phyloP scores from a whole-genome alignment of 2,113 vertebrate species.

The Ploceus nigricollis region DNA sequence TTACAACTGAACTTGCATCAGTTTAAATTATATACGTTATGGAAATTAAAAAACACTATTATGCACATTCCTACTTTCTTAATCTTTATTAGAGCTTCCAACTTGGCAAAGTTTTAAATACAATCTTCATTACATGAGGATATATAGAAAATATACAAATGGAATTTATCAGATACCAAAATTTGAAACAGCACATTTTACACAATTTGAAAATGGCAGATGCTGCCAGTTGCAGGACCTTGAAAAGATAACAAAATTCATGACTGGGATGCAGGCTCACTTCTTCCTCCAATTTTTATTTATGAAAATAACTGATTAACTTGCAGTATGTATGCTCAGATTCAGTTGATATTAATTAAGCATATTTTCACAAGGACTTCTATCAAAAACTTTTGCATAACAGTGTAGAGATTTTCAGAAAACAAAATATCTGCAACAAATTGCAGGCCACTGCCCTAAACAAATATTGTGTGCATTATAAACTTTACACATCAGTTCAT shows the following conservation, averaged over 20 bases:
- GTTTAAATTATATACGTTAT: background rate
- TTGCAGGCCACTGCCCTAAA: background rate
- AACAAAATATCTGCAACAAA: background rate
- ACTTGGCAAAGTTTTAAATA: background rate
- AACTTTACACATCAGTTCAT: background rate
- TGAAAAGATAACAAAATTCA: background rate
- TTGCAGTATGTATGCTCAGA: background rate
- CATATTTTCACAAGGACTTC: background rate
- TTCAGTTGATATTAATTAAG: background rate
- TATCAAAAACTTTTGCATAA: background rate
- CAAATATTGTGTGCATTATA: background rate
- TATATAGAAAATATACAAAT: background rate
- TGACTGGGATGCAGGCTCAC: background rate
- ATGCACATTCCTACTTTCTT: background rate
- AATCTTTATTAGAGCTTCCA: background rate
- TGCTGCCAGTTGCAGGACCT: background rate
- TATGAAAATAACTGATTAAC: background rate
- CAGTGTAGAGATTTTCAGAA: background rate
- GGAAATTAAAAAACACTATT: background rate
- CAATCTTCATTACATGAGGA: background rate
- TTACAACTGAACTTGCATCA: background rate
- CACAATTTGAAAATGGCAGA: background rate
- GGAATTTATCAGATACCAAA: background rate
- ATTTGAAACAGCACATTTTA: background rate
- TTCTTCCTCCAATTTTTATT: background rate